Evolutionary conservation across 2,888 invertebrate species (phyloP).

Genomic region (Pollenia griseotomentosa): DNA sequence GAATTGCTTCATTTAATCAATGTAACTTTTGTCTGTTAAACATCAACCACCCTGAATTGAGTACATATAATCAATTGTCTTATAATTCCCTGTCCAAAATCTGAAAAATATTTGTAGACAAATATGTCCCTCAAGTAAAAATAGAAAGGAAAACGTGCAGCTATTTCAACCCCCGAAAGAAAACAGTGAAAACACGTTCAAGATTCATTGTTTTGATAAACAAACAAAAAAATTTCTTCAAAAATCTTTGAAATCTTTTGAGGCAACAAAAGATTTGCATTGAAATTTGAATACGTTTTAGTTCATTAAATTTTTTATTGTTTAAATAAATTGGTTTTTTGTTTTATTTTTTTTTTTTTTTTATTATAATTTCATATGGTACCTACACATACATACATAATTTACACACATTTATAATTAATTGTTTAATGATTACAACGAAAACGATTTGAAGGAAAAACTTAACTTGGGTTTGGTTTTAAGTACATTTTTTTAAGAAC

Average conservation of each 20-base stretch:
- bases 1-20: not conserved
- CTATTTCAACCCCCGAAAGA: not conserved
- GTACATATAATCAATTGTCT: conserved; percentile 14
- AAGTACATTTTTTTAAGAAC: conserved; percentile 41
- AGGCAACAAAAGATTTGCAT: conserved; percentile 27
- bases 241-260: conserved; percentile 24
- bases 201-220: conserved; percentile 43
- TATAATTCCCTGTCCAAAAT: not conserved
- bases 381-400: conserved; percentile 61
- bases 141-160: not conserved
- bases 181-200: conserved; percentile 20
- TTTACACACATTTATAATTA: conserved; percentile 64
- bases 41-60: not conserved
- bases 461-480: conserved; percentile 46
- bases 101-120: not conserved
- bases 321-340: conserved; percentile 52
- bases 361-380: conserved; percentile 64
- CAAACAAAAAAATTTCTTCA: conserved; percentile 48
- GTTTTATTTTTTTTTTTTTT: not conserved
- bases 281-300: conserved; percentile 58
- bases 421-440: conserved; percentile 47
- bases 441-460: conserved; percentile 40
- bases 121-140: not conserved
- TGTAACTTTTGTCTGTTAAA: not conserved
- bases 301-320: conserved; percentile 19